Conservation (phyloP, 2,888 invertebrate genomes). For the Eulithis prunata region DNA sequence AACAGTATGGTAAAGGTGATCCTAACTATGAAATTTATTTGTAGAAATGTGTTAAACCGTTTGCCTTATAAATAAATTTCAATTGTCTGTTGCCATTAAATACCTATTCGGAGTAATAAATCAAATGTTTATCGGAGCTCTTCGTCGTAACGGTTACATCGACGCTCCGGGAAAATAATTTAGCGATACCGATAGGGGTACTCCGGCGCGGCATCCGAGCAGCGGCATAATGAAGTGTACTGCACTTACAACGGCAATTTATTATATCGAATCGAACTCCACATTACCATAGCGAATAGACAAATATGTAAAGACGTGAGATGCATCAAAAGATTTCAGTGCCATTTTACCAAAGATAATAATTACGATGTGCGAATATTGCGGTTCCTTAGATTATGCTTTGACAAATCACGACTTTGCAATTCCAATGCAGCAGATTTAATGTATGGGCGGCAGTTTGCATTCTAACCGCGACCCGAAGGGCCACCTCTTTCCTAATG, state of each 20-base stretch:
- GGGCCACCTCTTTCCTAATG: conserved; percentile 84
- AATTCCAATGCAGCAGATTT: conserved; percentile 84
- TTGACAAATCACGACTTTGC: conserved; percentile 85
- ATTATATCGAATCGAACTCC: conserved; percentile 25
- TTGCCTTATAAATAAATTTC: conserved; percentile 80
- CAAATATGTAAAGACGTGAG: conserved; percentile 40
- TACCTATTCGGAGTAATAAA: conserved; percentile 75
- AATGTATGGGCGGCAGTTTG: conserved; percentile 85
- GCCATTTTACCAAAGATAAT: conserved; percentile 81
- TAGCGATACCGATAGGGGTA: conserved; percentile 69
- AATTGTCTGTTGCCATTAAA: conserved; percentile 81
- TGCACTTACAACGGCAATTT: conserved; percentile 37
- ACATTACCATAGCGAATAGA: conserved; percentile 31
- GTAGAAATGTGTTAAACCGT: conserved; percentile 67
- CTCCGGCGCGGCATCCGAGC: conserved; percentile 42
- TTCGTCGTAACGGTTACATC: conserved; percentile 73
- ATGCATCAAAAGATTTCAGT: conserved; percentile 66
- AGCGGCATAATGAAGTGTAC: conserved; percentile 18
- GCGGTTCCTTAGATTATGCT: conserved; percentile 83
- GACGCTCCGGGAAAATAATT: conserved; percentile 74
- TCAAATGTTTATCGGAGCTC: conserved; percentile 74
- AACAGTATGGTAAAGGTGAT: conserved; percentile 71
- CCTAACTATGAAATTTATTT: conserved; percentile 76
- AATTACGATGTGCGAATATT: conserved; percentile 85
- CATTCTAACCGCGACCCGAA: conserved; percentile 83